phyloP scores from a whole-genome alignment of 2,797 vertebrate genomes.

The Sebastes elongatus region DNA sequence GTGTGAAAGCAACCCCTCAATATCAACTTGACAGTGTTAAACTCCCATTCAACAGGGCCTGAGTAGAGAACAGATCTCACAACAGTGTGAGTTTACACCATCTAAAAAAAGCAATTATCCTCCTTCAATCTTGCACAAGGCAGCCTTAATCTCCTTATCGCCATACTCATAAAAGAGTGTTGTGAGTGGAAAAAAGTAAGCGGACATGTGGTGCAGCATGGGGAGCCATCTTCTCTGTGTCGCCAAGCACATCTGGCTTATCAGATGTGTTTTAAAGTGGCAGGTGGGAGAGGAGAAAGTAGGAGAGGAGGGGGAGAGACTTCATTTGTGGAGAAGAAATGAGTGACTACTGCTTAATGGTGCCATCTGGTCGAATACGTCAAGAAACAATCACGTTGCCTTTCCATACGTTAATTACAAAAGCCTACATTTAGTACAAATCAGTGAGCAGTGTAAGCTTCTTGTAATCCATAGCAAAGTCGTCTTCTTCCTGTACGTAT shows the following conservation, averaged over 20 bases:
- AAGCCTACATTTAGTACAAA: slow-evolving; percentile 28
- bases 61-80: background rate
- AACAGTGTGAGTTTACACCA: slow-evolving; percentile 20
- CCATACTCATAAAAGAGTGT: slow-evolving; percentile 51
- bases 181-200: slow-evolving; percentile 12
- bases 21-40: background rate
- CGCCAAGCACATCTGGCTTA: slow-evolving; percentile 51
- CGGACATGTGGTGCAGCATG: slow-evolving; percentile 16
- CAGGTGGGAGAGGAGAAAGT: slow-evolving; percentile 27
- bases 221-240: slow-evolving; percentile 22
- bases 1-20: slow-evolving; percentile 4
- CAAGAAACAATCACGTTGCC: slow-evolving; percentile 21
- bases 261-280: slow-evolving; percentile 52
- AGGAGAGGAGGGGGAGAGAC: background rate
- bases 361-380: slow-evolving; percentile 27
- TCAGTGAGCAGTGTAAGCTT: slow-evolving; percentile 43
- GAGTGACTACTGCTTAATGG: slow-evolving; percentile 26
- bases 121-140: slow-evolving; percentile 39
- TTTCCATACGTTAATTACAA: slow-evolving; percentile 42
- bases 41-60: background rate
- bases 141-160: slow-evolving; percentile 64
- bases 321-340: slow-evolving; percentile 37
- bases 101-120: slow-evolving; percentile 51
- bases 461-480: slow-evolving; percentile 45
- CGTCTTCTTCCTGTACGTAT: slow-evolving; percentile 7